A percentile compares a stretch with the other conserved stretches of the same genome.
Conservation (phyloP, 2,888 invertebrate species). For the Drosophila lutescens region DNA sequence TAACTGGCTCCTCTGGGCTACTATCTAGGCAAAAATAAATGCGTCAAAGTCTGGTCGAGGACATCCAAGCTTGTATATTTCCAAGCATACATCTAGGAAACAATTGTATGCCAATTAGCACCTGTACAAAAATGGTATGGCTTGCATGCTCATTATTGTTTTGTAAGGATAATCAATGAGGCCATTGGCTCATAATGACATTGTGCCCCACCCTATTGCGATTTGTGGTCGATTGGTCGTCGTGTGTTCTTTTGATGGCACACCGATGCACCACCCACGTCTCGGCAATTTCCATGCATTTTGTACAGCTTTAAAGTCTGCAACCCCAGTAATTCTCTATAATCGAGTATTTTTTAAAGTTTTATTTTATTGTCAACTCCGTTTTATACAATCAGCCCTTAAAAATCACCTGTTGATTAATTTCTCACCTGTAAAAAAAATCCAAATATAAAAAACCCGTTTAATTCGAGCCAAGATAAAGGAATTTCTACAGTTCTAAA, state of each 20-base stretch:
- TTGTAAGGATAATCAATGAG: constrained; percentile 5
- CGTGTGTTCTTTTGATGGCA: not conserved
- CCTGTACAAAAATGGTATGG: not conserved
- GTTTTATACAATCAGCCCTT: not conserved
- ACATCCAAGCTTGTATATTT: not conserved
- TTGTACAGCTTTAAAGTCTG: not conserved
- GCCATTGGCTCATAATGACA: not conserved
- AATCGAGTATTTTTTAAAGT: not conserved
- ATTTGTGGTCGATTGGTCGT: constrained; percentile 1
- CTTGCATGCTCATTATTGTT: not conserved
- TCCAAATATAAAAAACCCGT: no score
- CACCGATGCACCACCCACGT: not conserved
- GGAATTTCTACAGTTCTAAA: not conserved
- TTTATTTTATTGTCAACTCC: not conserved
- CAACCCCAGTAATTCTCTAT: not conserved
- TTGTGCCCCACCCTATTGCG: constrained; percentile 1
- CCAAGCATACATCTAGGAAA: not conserved
- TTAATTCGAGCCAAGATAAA: not conserved
- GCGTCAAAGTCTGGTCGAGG: not conserved
- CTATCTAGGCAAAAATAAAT: constrained; percentile 10
- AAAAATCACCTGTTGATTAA: not conserved
- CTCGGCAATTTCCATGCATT: not conserved
- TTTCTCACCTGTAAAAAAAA: no score
- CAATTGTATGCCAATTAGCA: not conserved
- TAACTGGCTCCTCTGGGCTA: constrained; percentile 2